phyloP scores from a whole-genome alignment of 2,797 vertebrate genomes.

The Macrochelys suwanniensis region DNA sequence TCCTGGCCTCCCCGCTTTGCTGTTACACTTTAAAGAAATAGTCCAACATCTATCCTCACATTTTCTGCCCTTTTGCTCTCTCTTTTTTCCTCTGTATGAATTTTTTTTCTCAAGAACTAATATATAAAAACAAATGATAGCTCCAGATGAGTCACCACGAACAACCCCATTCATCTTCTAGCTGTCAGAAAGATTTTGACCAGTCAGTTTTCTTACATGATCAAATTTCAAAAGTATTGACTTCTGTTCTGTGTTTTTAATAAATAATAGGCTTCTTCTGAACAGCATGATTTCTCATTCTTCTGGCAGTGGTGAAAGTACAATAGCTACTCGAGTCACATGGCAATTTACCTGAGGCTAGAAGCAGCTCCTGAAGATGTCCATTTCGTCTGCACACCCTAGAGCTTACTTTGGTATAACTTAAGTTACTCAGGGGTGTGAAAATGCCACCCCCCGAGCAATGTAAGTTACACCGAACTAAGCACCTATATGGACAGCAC shows the following conservation, averaged over 20 bases:
- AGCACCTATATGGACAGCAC: too few relatives aligned
- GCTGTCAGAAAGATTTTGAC: background rate
- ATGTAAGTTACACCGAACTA: too few relatives aligned
- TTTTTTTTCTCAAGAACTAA: background rate
- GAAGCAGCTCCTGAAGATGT: background rate
- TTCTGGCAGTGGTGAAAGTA: background rate
- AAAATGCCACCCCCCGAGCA: too few relatives aligned
- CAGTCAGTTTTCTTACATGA: background rate
- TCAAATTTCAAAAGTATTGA: background rate
- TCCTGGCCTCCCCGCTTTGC: background rate
- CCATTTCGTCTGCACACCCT: background rate
- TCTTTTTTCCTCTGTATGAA: background rate
- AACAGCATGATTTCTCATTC: background rate
- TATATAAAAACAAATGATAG: background rate
- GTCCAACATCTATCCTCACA: background rate
- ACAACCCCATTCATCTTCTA: background rate
- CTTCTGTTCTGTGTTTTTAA: background rate
- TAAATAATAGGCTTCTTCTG: background rate
- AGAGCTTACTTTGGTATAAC: too few relatives aligned
- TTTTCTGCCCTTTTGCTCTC: background rate
- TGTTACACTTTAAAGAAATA: background rate
- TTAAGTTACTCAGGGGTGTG: too few relatives aligned
- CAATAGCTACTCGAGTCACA: background rate
- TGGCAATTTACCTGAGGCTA: background rate
- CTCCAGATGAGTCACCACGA: background rate